Evolutionary conservation across 2,888 invertebrate species (phyloP), one percentile per base, ranked within the genome.

Genomic region (Nemoura dubitans): DNA sequence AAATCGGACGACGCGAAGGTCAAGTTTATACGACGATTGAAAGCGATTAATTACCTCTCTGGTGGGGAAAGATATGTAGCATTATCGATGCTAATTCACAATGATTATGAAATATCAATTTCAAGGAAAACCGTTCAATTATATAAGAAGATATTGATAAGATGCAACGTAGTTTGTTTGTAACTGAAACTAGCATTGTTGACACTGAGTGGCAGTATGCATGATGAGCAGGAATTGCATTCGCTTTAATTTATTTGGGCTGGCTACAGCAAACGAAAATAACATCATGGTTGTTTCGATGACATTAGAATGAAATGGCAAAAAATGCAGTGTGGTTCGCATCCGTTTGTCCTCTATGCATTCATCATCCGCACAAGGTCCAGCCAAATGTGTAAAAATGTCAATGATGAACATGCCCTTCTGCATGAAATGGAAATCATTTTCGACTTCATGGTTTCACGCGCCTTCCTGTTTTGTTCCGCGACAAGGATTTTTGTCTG

Each of bases 361-460:
- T 59, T 59, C 21, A 59, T 59, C 59, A 59, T 14, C 21, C 10
- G 21, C 21, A 59, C 59, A 59, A 59, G 59, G 59, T 59, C 59
- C 59, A 7, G 59, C 59, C 59, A 59, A 14, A 59, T 21, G 59
- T 59, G 59, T 21, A 14, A 59, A 59, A 59, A 59, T 59, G 59
- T 59, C 59, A 59, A 59, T 59, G 59, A 59, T 59, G 59, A 59
- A 59, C 59, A 36, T 59, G 59, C 59, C 59, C 59, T 59, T 59
- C 59, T 59, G 59, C n/a, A n/a, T 59, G 59, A 21, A 59, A 59
- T 59, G 59, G 21, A 59, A 10, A 59, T 59, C 3, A 59, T 59
- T 59, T 59, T 59, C 21, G 21, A 21, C 59, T 59, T 59, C 16
- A 59, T 14, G 16, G 59, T 59, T 59, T 59, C 59, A 36, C 36